phyloP scores from a whole-genome alignment of 2,888 invertebrate species.

The Euzophera pinguis region DNA sequence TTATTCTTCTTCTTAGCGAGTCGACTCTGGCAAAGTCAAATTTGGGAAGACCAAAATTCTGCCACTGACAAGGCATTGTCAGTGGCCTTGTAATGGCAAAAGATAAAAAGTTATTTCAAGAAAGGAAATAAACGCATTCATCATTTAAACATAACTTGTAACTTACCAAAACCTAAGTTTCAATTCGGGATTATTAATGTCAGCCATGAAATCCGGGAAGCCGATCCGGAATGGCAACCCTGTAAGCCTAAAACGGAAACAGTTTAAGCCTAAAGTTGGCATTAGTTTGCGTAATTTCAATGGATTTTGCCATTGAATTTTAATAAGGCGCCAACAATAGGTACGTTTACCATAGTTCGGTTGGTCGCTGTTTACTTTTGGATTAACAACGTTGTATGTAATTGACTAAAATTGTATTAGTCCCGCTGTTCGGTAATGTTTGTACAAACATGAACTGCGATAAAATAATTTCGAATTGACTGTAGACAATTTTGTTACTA shows the following conservation, averaged over 20 bases:
- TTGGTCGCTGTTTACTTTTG: slow-evolving; percentile 4
- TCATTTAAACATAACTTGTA: not conserved
- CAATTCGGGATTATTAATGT: slow-evolving; percentile 5
- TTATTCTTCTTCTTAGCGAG: no score
- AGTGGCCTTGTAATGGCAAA: no score
- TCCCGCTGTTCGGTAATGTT: slow-evolving; percentile 2
- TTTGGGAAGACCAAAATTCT: no score
- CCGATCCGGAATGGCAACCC: slow-evolving; percentile 2
- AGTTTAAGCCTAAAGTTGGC: slow-evolving; percentile 14
- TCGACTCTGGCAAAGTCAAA: no score
- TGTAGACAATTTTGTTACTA: slow-evolving; percentile 5
- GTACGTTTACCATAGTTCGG: slow-evolving; percentile 2
- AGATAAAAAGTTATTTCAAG: no score
- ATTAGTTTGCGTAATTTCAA: slow-evolving; percentile 12
- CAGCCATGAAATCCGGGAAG: not conserved
- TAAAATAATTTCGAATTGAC: slow-evolving; percentile 26
- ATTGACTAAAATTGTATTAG: slow-evolving; percentile 11
- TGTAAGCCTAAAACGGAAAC: slow-evolving; percentile 10
- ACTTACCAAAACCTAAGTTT: not conserved
- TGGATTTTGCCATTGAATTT: slow-evolving; percentile 11
- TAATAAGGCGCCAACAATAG: slow-evolving; percentile 9
- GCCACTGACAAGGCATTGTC: no score
- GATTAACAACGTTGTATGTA: slow-evolving; percentile 8
- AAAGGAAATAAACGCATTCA: no score
- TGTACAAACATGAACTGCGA: not conserved